phyloP scores from a whole-genome alignment of 2,797 vertebrate species.

The Pyrocephalus nanus region DNA sequence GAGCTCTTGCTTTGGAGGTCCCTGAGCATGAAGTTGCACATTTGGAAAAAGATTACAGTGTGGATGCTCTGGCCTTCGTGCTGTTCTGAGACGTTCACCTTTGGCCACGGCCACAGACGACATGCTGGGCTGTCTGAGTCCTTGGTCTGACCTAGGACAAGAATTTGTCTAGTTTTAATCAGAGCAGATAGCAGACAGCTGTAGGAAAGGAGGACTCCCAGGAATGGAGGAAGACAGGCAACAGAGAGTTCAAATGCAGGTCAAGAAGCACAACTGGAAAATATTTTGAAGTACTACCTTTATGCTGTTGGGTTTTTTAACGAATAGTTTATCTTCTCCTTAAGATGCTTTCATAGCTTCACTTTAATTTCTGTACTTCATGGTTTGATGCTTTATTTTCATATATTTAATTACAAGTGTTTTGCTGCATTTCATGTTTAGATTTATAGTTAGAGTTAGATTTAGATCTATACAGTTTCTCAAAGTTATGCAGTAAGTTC shows the following conservation, averaged over 20 bases:
- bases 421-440: neutral
- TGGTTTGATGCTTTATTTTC: neutral
- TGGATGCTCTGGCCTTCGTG: accelerated
- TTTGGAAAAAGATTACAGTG: neutral
- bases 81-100: neutral
- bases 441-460: neutral
- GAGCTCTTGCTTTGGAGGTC: neutral
- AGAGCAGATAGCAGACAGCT: neutral
- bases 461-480: neutral
- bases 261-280: neutral
- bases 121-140: neutral
- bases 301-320: neutral
- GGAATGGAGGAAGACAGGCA: accelerated
- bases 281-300: neutral
- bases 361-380: neutral
- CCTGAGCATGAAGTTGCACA: neutral
- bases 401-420: neutral
- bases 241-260: neutral
- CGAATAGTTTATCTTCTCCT: neutral
- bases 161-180: neutral
- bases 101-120: neutral
- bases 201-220: neutral
- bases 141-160: neutral
- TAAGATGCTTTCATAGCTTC: neutral
- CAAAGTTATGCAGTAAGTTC: neutral